Conservation (phyloP, 2,113 vertebrate genomes). For the Lynx canadensis region DNA sequence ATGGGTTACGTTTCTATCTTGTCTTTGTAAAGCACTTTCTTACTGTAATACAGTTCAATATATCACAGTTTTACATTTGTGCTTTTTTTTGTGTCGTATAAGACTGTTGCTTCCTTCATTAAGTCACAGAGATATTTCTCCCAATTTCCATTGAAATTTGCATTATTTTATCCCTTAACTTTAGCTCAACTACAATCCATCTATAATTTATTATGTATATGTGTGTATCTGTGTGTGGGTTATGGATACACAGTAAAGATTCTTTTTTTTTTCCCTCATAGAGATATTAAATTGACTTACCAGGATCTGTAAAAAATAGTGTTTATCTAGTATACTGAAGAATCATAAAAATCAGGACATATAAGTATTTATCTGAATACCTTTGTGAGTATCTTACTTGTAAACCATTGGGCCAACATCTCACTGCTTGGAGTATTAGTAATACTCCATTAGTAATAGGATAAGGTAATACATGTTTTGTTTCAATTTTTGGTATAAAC, state of each 20-base stretch:
- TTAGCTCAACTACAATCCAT: not conserved
- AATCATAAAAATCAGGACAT: not conserved
- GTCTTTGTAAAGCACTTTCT: not conserved
- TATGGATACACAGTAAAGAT: not conserved
- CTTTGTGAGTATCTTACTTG: not conserved
- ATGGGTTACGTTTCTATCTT: too few relatives aligned
- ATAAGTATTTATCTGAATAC: not conserved
- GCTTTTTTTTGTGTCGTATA: not conserved
- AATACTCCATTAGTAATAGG: too few relatives aligned
- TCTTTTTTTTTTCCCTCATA: not conserved
- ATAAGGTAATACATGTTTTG: not conserved
- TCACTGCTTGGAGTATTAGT: not conserved
- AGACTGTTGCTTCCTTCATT: not conserved
- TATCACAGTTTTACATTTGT: not conserved
- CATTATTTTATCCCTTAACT: not conserved
- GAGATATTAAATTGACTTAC: not conserved
- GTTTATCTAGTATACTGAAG: not conserved
- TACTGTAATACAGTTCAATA: not conserved
- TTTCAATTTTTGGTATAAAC: not conserved
- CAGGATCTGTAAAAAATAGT: not conserved
- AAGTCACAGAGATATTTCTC: not conserved
- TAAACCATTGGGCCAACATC: not conserved
- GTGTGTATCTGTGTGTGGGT: not conserved
- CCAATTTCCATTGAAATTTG: not conserved
- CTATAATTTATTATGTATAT: not conserved